Percentiles rank a stretch among this genome's conserved stretches.
These are phyloP conservation scores for Pilophorus perplexus DNA, from an alignment of 2,888 invertebrate genomes.

Conservation along the genomic window DNA sequence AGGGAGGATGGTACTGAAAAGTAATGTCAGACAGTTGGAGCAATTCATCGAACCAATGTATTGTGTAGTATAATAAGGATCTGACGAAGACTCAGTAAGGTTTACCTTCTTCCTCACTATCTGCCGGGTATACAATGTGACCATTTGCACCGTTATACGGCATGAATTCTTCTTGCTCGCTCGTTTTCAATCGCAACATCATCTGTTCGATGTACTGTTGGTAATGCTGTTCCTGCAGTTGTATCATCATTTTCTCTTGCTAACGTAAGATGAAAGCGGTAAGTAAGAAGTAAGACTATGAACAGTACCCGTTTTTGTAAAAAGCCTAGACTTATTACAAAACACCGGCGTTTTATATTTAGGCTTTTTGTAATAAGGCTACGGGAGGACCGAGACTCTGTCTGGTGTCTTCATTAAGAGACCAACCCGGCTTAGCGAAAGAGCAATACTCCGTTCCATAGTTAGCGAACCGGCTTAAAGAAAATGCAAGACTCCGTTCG, in stretches of 20 bases:
- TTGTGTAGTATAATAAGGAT: not conserved
- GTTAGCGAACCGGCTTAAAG: too few relatives aligned
- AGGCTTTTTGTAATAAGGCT: too few relatives aligned
- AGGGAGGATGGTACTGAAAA: constrained; percentile 52
- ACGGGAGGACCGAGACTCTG: too few relatives aligned
- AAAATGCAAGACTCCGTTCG: too few relatives aligned
- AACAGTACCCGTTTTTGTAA: too few relatives aligned
- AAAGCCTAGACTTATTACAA: too few relatives aligned
- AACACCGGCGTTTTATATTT: too few relatives aligned
- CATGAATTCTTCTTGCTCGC: constrained; percentile 52
- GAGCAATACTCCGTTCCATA: too few relatives aligned
- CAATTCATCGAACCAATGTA: not conserved
- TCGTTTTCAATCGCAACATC: constrained; percentile 57
- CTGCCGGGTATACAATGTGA: constrained; percentile 45
- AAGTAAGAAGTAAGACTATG: not conserved
- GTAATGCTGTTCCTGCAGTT: constrained; percentile 97
- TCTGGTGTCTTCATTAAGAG: too few relatives aligned
- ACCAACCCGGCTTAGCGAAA: too few relatives aligned
- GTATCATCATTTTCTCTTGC: constrained; percentile 89
- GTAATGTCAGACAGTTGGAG: not conserved
- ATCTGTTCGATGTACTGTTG: constrained; percentile 98
- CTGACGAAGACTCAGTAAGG: too few relatives aligned
- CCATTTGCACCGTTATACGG: constrained; percentile 49
- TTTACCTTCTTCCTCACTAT: constrained; percentile 49
- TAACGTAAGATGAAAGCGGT: constrained; percentile 54